Evolutionary conservation across 2,888 invertebrate species (phyloP), one percentile per base, ranked within the genome.

Genomic region (Mythimna pallens): DNA sequence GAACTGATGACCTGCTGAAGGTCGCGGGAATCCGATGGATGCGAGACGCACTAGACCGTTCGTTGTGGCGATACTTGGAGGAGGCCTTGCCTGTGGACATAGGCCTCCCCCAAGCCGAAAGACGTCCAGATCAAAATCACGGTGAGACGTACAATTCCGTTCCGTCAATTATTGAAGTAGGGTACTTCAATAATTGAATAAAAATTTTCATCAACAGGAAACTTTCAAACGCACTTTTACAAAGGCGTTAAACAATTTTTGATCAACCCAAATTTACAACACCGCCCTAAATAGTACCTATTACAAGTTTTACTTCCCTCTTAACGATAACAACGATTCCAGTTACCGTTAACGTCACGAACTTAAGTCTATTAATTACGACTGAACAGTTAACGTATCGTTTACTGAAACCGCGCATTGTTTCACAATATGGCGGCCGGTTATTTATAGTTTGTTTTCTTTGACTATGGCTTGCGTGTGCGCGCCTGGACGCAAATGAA

Each of bases 381-480:
- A 76, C 55, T 43, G 2, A 36, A 6, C 47, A 55, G 55, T 76
- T 63, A 70, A 70, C 58, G 47, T 12, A n/a, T 12, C n/a, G 69
- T 30, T 75, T 40, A 65, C 78, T 20, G 20, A 76, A 81, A 52
- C 25, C 65, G 25, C 59, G 22, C 58, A 81, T 79, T 81, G 78
- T 79, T 81, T 66, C 30, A 54, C 64, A 81, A 76, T 63, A 76
- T 66, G 77, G 77, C 81, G 22, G 77, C 30, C 43, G 40, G 25
- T 34, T 76, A 78, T 81, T 64, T 52, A 63, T 78, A 79, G 66
- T 55, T 59, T 76, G 66, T 70, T 76, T 79, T 70, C 65, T 81
- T 81, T 59, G 70, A 66, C 54, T 63, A 50, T n/a, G 55, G n/a
- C 40, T 34, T 65, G 70, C 58, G 70, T 52, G 76, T 52, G 63